A percentile compares a stretch with the other conserved stretches of the same genome.
Evolutionary conservation across 2,888 invertebrate species (phyloP).

Genomic region (Drosophila austrosaltans): DNA sequence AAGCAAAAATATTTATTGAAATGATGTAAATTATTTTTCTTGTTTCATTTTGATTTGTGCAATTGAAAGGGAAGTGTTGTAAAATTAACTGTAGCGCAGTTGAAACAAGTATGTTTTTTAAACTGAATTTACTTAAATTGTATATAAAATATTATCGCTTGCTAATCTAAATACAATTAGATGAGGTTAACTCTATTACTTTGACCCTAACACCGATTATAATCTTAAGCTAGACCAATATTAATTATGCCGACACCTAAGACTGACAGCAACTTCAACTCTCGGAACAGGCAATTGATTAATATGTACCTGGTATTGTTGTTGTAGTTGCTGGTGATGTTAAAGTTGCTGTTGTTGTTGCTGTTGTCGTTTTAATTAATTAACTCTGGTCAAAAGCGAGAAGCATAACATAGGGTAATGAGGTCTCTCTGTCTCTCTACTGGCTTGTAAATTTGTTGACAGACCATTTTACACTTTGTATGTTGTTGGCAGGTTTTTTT

Average conservation of each 20-base stretch:
- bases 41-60: too few relatives aligned
- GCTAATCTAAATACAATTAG: neutral
- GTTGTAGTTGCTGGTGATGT: constrained; percentile 36
- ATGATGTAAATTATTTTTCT: too few relatives aligned
- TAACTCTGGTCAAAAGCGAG: constrained; percentile 42
- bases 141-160: too few relatives aligned
- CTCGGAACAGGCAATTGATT: constrained; percentile 64
- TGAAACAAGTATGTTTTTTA: too few relatives aligned
- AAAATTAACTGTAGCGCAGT: too few relatives aligned
- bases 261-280: constrained; percentile 55
- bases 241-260: constrained; percentile 74
- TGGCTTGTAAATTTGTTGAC: constrained; percentile 73
- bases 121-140: too few relatives aligned
- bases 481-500: neutral
- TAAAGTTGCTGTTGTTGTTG: constrained; percentile 36
- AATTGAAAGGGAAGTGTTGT: too few relatives aligned
- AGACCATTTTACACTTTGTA: constrained; percentile 64
- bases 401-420: constrained; percentile 42
- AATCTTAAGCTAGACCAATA: constrained; percentile 58
- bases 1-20: too few relatives aligned
- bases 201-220: neutral
- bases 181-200: neutral
- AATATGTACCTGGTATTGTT: constrained; percentile 49
- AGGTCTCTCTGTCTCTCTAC: constrained; percentile 23
- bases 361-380: constrained; percentile 53